Evolutionary conservation across 2,888 invertebrate genomes (phyloP), one percentile per base, ranked within the genome.

Genomic region (Cephus pulcher): DNA sequence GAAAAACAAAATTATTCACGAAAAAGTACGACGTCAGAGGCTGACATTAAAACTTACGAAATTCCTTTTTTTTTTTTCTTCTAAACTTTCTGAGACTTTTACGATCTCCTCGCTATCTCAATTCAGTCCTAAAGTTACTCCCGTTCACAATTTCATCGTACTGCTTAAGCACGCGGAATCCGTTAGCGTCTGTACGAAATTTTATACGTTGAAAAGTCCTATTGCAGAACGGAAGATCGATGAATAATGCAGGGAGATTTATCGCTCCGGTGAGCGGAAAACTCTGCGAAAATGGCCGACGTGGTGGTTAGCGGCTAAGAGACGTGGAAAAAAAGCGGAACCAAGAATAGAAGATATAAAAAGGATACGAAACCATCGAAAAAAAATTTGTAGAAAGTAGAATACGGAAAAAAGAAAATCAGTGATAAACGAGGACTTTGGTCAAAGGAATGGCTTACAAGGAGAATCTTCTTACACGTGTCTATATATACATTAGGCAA

Each of bases 221-320:
- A 56, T 56, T 9, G 56, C 56, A 56, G 56, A 56, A 56, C 56
- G 56, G 9, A 71, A 34, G 71, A 71, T 71, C 71, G 71, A 78
- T 71, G 79, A 84, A 84, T 78, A 80, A 79, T 81, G 77, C 76
- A 69, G 70, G 34, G 73, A 74, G 71, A 75, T 78, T 80, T 78
- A 81, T 76, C 75, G 81, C 71, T 79, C 30, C 73, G 73, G 40
- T 74, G 79, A 77, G 80, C 77, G 40, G 77, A 82, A 83, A 80
- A 83, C 37, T 74, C 73, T 73, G 34, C 75, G 77, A 80, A 81
- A 80, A 79, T 77, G 78, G 30, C 76, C 34, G 77, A 34, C 71
- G 71, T 34, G 71, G 71, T 56, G 23, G 56, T 56, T 56, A 56
- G 56, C 23, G 23, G 56, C 6, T 56, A 23, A 23, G 9, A 56